Percentiles rank a stretch among this genome's conserved stretches.
These are phyloP conservation scores for Micromussa lordhowensis DNA, from an alignment of 92 coral and sea anemone genomes.

Conservation along the genomic window DNA sequence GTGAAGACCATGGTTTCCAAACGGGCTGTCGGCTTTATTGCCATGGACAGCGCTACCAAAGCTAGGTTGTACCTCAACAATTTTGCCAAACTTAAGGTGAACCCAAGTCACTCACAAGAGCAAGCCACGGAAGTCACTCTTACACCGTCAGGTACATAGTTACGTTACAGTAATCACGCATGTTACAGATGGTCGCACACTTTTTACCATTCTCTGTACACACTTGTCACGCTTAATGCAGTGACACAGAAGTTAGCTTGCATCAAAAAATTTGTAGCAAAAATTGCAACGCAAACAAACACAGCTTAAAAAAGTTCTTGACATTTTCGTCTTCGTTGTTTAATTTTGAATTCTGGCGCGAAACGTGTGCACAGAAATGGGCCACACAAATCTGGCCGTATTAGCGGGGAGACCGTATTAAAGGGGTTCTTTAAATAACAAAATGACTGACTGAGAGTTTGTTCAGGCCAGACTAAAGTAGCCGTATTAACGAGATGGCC, in stretches of 20 bases:
- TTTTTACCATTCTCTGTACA: not conserved
- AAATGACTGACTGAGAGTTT: too few species aligned
- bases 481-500: too few species aligned
- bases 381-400: too few species aligned
- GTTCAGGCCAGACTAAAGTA: too few species aligned
- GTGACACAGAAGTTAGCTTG: not conserved
- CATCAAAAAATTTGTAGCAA: not conserved
- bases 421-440: too few species aligned
- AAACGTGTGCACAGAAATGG: too few species aligned
- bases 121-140: conserved; percentile 64
- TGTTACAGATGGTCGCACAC: not conserved
- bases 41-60: conserved; percentile 64
- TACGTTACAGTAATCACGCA: not conserved
- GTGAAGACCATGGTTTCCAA: conserved; percentile 66
- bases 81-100: conserved; percentile 63
- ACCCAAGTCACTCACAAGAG: conserved; percentile 72
- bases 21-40: conserved; percentile 64
- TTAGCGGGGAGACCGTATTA: too few species aligned
- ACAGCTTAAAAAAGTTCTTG: too few species aligned
- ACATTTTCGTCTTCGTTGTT: too few species aligned
- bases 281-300: too few species aligned
- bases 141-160: conserved; percentile 69
- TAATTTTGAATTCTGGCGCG: too few species aligned
- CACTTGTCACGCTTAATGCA: not conserved
- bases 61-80: conserved; percentile 76